phyloP scores from a whole-genome alignment of 2,113 vertebrate genomes.

The Psilopsiagon aurifrons region DNA sequence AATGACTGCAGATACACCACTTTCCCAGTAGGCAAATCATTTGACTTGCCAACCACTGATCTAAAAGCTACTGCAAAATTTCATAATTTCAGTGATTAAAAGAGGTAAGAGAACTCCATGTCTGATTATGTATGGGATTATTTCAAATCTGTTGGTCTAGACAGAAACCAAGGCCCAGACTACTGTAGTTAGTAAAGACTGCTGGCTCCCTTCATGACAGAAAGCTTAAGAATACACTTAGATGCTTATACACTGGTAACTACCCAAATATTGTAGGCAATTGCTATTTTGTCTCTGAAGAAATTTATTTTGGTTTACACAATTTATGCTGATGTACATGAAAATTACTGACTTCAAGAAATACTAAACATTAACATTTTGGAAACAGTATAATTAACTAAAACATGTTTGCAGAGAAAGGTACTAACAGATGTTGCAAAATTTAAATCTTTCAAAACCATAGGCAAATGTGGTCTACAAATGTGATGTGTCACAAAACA shows the following conservation, averaged over 20 bases:
- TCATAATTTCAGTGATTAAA: not conserved
- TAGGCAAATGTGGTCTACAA: not conserved
- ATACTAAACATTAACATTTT: not conserved
- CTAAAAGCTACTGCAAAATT: not conserved
- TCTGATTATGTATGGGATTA: not conserved
- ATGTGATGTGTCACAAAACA: not conserved
- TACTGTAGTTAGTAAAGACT: not conserved
- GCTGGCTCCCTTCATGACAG: not conserved
- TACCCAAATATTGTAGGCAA: not conserved
- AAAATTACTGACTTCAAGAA: not conserved
- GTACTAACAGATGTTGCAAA: not conserved
- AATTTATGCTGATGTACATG: not conserved
- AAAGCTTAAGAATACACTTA: not conserved
- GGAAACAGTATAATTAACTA: not conserved
- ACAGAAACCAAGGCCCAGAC: not conserved
- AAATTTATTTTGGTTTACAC: not conserved
- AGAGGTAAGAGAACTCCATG: not conserved
- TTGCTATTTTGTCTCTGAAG: not conserved
- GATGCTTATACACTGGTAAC: not conserved
- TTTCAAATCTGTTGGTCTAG: not conserved
- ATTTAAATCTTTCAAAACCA: not conserved
- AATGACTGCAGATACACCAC: not conserved
- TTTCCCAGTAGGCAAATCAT: not conserved
- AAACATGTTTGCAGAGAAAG: not conserved
- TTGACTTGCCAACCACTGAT: not conserved